Evolutionary conservation across 2,113 vertebrate genomes (phyloP).

Genomic region (Brachyhypopomus occidentalis): DNA sequence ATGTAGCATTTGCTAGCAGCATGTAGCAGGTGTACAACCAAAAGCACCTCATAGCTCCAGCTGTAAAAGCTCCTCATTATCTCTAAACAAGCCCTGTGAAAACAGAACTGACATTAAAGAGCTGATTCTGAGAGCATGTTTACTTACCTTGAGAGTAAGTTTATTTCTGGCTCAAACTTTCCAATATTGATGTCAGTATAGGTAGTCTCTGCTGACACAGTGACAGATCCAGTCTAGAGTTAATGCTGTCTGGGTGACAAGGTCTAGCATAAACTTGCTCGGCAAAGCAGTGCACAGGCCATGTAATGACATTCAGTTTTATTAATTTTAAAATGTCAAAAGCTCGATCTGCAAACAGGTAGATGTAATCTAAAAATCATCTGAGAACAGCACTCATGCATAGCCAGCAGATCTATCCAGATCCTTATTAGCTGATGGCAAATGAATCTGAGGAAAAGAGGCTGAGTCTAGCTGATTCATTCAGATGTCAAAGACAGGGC

Average conservation of each 20-base stretch:
- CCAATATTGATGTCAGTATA: conserved; percentile 1
- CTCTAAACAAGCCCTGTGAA: not conserved
- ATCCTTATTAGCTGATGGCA: conserved; percentile 6
- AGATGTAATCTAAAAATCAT: not conserved
- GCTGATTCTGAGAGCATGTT: not conserved
- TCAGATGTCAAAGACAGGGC: not conserved
- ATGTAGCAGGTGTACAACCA: too few species aligned
- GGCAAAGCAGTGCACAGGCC: not conserved
- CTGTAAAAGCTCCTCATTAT: not conserved
- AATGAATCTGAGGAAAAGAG: conserved; percentile 9
- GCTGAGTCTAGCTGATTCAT: not conserved
- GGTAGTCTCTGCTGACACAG: not conserved
- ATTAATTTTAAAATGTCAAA: conserved; percentile 17
- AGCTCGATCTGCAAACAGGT: not conserved
- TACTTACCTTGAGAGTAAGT: not conserved
- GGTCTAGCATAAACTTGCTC: not conserved
- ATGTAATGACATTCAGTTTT: not conserved
- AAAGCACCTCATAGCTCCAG: too few species aligned
- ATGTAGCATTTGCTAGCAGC: too few species aligned
- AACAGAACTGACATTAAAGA: not conserved
- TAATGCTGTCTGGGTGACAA: not conserved
- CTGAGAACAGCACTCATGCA: not conserved
- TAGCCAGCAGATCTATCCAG: not conserved
- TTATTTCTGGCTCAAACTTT: not conserved
- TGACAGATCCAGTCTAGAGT: too few species aligned